Evolutionary conservation across 64 coral and sea anemone genomes (phyloP), one percentile per base, ranked within the genome.

Genomic region (Acropora yongei): DNA sequence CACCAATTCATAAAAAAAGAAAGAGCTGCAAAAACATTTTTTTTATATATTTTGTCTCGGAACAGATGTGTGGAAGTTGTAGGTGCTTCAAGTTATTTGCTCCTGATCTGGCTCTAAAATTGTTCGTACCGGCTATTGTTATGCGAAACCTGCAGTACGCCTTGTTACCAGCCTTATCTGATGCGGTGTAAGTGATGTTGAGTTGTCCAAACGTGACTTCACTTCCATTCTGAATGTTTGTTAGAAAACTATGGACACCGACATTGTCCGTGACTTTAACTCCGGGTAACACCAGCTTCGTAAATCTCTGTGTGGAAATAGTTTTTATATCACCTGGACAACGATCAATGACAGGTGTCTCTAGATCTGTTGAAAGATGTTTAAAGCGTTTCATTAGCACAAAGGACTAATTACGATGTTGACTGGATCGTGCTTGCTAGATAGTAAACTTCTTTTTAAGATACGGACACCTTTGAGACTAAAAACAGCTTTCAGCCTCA

Each of bases 141-240:
- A 94, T 63, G n/a, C 67, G 65, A 14, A 94, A 84, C 6, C 10
- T 74, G 72, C 92, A 94, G 0, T 39, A 82, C 14, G 57, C 80
- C 1, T 6, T 84, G 16, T 89, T 88, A 19, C 92, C 92, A 42
- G 87, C 92, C 46, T 16, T 57, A 78, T 94, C 92, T 68, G 49
- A 43, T 44, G 92, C 92, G 10, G 79, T 94, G 57, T 94, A 89
- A 3, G 80, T 89, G 0, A 94, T 41, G 45, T 82, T 85, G 71
- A 89, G 57, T 57, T n/a, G 4, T 78, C 92, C 92, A 46, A 68
- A 91, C 3, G 47, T 19, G 4, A 91, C n/a, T 45, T 61, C 8
- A 18, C 78, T 82, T 19, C 89, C 89, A 47, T 91, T 91, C 8
- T 43, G 0, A 17, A 12, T 49, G 80, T 75, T 80, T 60, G 89